Percentiles rank a stretch among this genome's conserved stretches.
Evolutionary conservation across 2,888 invertebrate species (phyloP).

Genomic region (Epicampocera succincta): DNA sequence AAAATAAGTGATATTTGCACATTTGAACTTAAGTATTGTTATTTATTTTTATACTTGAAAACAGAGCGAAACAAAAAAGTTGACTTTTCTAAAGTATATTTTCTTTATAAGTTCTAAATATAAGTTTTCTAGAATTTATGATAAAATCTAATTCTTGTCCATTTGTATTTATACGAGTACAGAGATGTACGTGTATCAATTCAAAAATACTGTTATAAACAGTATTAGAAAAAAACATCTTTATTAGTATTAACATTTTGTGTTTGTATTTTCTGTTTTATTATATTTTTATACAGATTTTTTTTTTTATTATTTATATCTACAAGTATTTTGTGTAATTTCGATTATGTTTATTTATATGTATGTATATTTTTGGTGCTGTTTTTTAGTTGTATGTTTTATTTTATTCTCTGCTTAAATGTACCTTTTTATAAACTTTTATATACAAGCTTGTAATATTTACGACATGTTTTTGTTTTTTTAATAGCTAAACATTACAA

Average conservation of each 20-base stretch:
- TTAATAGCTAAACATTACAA: constrained; percentile 10
- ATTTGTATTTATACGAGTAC: constrained; percentile 43
- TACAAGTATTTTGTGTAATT: constrained; percentile 38
- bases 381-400: constrained; percentile 48
- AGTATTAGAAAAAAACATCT: constrained; percentile 50
- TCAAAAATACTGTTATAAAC: constrained; percentile 62
- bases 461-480: constrained; percentile 25
- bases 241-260: constrained; percentile 56
- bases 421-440: constrained; percentile 57
- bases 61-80: constrained; percentile 34
- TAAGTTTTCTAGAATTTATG: constrained; percentile 60
- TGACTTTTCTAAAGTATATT: constrained; percentile 48
- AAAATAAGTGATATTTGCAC: constrained; percentile 68
- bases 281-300: constrained; percentile 40
- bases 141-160: constrained; percentile 67
- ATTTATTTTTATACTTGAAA: constrained; percentile 68
- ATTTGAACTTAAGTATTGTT: constrained; percentile 70
- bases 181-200: constrained; percentile 25
- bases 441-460: constrained; percentile 3
- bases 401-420: constrained; percentile 52
- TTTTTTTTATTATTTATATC: constrained; percentile 28
- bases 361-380: constrained; percentile 57
- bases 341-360: constrained; percentile 50
- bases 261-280: constrained; percentile 44
- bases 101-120: constrained; percentile 7